phyloP scores from a whole-genome alignment of 2,797 vertebrate genomes.

The Gymnoscopelus braueri region DNA sequence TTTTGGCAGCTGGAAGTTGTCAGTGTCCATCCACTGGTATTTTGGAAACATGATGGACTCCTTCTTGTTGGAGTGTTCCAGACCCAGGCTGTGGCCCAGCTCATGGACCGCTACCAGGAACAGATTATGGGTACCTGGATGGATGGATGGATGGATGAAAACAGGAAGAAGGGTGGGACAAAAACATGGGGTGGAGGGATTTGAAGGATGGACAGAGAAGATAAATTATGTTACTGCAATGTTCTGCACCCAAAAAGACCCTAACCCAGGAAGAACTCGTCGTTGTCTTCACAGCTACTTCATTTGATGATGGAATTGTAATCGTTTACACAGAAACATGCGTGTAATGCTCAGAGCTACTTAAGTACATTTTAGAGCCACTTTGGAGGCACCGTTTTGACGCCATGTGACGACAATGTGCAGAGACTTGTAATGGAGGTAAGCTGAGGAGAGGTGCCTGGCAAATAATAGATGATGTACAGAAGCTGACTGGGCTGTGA shows the following conservation, averaged over 20 bases:
- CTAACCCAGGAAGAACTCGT: no score
- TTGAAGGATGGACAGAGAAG: no score
- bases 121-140: conserved; percentile 87
- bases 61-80: conserved; percentile 97
- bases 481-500: no score
- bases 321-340: no score
- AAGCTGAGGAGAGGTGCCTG: conserved; percentile 5
- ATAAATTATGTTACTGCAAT: neutral
- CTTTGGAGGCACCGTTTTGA: neutral
- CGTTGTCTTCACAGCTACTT: no score
- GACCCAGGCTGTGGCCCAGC: conserved; percentile 92
- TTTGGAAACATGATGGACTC: conserved; percentile 97
- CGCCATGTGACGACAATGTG: conserved; percentile 9
- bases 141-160: neutral
- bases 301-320: no score
- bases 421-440: conserved; percentile 20
- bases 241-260: neutral
- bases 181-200: neutral
- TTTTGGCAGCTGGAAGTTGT: conserved; percentile 92
- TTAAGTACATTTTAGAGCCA: neutral
- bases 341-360: neutral
- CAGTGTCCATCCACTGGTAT: conserved; percentile 99
- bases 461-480: no score
- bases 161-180: neutral
- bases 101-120: conserved; percentile 96